Base-by-base conservation (phyloP, 2,888 invertebrate genomes). In the Barypeithes pellucidus region DNA sequence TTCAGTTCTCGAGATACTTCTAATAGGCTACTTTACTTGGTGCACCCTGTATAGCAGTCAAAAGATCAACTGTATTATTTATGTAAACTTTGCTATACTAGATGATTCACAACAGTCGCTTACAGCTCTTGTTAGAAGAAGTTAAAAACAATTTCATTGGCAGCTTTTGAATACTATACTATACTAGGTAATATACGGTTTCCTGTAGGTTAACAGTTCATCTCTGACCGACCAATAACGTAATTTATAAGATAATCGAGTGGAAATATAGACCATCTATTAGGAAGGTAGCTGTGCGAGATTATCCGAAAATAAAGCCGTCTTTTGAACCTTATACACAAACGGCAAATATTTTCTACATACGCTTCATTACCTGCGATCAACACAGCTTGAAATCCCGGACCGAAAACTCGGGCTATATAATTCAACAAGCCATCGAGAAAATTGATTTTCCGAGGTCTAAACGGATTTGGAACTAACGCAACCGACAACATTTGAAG, bases 401-500 rank as follows among this genome's bases (percentile, higher is more conserved):
- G 5, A 50, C 50, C 50, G 50, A 50, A 20, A 50, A 24, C 50
- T 20, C 24, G 50, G 22, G 50, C 12, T 11, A 50, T 24, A 50
- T 50, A 50, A 50, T 50, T 50, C 24, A 20, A 50, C 24, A 24
- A 50, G n/a, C 22, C 12, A 50, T n/a, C 22, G 50, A 50, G 22
- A 50, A 50, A 50, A 50, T 50, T 50, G 50, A 50, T 50, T 50
- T 50, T 24, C 24, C 50, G 5, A 11, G 24, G n/a, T 50, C 24
- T 50, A 50, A 24, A 50, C 50, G 12, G 24, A 22, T 50, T 22
- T 50, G 5, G 11, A 5, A 24, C 50, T 24, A n/a, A 50, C 4
- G 3, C 50, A 22, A 22, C 22, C n/a, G 50, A n/a, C 50, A 20
- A n/a, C 24, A 24, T 50, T 22, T 22, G n/a, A 43, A 43, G 7